Base-by-base conservation (phyloP, 2,113 vertebrate genomes). In the Channa argus region DNA sequence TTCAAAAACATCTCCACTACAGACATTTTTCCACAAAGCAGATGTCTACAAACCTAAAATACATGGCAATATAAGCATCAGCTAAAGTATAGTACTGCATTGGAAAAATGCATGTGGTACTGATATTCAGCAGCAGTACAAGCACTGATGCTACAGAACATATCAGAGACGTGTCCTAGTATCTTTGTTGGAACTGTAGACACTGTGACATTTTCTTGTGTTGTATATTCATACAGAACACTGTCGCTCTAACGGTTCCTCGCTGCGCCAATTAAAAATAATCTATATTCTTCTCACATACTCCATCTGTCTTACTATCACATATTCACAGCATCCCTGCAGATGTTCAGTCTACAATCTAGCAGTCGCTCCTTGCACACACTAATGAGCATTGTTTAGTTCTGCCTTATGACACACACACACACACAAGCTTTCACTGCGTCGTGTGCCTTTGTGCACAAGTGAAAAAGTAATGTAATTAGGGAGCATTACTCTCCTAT, bases 401-500 rank as follows among this genome's bases (percentile, higher is more conserved):
- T 63, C 55, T 63, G 71, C 79, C 66, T 65, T 38, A 41, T 72
- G 65, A 46, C 13, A 74, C 11, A 49, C 53, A 59, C 43, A 75
- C 14, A 52, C 76, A 73, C 34, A 55, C 53, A 73, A n/a, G 24
- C n/a, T 45, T 76, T 58, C 14, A 54, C 15, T 15, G 37, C 55
- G 39, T 44, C 13, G n/a, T 50, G 51, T 58, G 73, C 11, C 55
- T 54, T n/a, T 3, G 46, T 67, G 39, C 54, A 73, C 24, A 24
- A 24, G 24, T 24, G 24, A 24, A 24, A 74, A 80, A 79, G 59
- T 62, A 69, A 70, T 78, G 65, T 81, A 86, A 89, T 86, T 80
- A 85, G 71, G 54, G 63, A 80, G 79, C 54, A 77, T 88, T 88
- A 64, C 78, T 86, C 79, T 86, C 72, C 77, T 62, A 72, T 82